A percentile compares a stretch with the other conserved stretches of the same genome.
Evolutionary conservation across 2,113 vertebrate species (phyloP).

Genomic region (Calidris pugnax): DNA sequence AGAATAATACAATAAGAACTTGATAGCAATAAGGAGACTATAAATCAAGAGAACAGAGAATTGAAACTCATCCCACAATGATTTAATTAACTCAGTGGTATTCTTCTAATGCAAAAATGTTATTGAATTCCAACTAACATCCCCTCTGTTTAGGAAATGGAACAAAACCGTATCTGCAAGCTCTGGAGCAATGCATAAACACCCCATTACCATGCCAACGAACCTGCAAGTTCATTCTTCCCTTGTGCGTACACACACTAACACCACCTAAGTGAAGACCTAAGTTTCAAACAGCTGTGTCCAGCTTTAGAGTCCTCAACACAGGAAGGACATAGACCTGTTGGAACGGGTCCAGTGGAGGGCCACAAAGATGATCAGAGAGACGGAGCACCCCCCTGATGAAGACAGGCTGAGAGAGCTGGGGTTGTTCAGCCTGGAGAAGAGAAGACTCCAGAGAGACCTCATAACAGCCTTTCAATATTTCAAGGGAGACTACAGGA

Average conservation of each 20-base stretch:
- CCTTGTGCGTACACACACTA: not conserved
- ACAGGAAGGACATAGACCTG: no score
- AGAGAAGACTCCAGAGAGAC: no score
- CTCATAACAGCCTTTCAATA: no score
- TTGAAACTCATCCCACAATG: constrained; percentile 23
- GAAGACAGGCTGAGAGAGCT: no score
- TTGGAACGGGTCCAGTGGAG: no score
- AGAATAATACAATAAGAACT: constrained; percentile 20
- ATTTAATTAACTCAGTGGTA: not conserved
- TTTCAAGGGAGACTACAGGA: no score
- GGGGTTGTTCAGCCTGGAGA: no score
- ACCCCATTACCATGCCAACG: not conserved
- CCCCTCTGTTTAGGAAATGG: not conserved
- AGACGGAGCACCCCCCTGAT: no score
- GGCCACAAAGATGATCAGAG: no score
- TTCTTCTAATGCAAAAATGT: not conserved
- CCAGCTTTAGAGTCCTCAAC: no score
- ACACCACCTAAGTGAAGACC: not conserved
- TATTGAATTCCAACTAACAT: constrained; percentile 29
- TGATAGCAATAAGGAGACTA: not conserved
- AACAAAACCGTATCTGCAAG: not conserved
- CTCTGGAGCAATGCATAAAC: not conserved
- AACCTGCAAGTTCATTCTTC: not conserved
- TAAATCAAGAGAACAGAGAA: constrained; percentile 29
- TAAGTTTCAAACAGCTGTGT: not conserved